A percentile compares a stretch with the other conserved stretches of the same genome.
These are phyloP conservation scores for Hozukius guyotensis DNA, from an alignment of 2,797 vertebrate species.

Conservation along the genomic window DNA sequence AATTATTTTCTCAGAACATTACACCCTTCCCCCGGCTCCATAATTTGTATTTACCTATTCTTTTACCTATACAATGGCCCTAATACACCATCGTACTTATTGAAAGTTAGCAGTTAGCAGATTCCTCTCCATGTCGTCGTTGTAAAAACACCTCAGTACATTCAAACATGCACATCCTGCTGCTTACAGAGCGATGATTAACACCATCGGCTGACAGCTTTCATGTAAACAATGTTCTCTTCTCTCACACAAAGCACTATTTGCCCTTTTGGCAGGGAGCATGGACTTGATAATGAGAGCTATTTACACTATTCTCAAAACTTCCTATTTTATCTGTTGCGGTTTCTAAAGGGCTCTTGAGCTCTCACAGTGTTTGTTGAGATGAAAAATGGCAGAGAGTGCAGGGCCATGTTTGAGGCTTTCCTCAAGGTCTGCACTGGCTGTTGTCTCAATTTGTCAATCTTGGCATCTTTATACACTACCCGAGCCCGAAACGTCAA, in stretches of 20 bases:
- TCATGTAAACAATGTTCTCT: slow-evolving; percentile 44
- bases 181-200: slow-evolving; percentile 10
- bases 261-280: slow-evolving; percentile 44
- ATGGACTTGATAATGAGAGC: slow-evolving; percentile 31
- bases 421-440: slow-evolving; percentile 58
- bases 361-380: slow-evolving; percentile 40
- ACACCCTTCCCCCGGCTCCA: background rate
- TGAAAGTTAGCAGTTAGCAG: background rate
- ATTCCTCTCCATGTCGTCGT: background rate
- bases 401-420: slow-evolving; percentile 38
- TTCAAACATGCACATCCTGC: background rate
- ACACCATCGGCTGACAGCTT: slow-evolving; percentile 31
- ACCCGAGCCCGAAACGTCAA: slow-evolving; percentile 58
- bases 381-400: slow-evolving; percentile 58
- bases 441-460: slow-evolving; percentile 69
- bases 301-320: slow-evolving; percentile 61
- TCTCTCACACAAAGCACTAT: slow-evolving; percentile 29
- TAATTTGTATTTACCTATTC: background rate
- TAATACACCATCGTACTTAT: background rate
- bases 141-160: background rate
- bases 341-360: slow-evolving; percentile 60
- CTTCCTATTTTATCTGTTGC: slow-evolving; percentile 51
- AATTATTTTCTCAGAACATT: background rate
- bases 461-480: slow-evolving; percentile 72
- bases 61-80: background rate